phyloP scores from a whole-genome alignment of 2,888 invertebrate genomes.

The Trilocha varians region DNA sequence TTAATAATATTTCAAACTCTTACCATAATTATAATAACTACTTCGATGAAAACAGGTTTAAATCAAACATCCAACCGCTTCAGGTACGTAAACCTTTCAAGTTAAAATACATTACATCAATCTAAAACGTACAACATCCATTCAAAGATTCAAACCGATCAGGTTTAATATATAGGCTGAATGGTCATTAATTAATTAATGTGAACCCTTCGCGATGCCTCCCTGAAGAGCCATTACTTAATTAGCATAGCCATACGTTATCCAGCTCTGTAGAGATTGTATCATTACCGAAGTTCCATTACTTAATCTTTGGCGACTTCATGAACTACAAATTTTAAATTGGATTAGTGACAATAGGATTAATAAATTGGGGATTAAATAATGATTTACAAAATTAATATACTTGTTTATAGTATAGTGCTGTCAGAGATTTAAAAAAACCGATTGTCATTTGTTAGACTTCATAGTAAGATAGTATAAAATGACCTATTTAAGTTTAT shows the following conservation, averaged over 20 bases:
- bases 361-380: too few species aligned
- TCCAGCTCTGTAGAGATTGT: background rate
- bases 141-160: background rate
- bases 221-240: constrained; percentile 64
- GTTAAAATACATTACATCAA: background rate
- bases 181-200: constrained; percentile 69
- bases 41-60: too few species aligned
- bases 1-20: too few species aligned
- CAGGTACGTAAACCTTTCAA: background rate
- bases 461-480: too few species aligned
- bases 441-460: too few species aligned
- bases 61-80: background rate
- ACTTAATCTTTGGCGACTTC: background rate
- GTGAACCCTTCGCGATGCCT: constrained; percentile 55
- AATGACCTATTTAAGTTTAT: too few species aligned
- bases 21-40: too few species aligned
- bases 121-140: background rate
- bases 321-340: background rate
- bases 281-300: background rate
- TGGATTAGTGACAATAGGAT: too few species aligned
- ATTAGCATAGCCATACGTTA: constrained; percentile 52
- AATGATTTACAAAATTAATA: too few species aligned
- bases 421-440: too few species aligned
- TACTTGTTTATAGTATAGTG: too few species aligned
- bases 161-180: constrained; percentile 44